Evolutionary conservation across 1,140 invertebrate species (phyloP).

Genomic region (Cardiocondyla obscurior): DNA sequence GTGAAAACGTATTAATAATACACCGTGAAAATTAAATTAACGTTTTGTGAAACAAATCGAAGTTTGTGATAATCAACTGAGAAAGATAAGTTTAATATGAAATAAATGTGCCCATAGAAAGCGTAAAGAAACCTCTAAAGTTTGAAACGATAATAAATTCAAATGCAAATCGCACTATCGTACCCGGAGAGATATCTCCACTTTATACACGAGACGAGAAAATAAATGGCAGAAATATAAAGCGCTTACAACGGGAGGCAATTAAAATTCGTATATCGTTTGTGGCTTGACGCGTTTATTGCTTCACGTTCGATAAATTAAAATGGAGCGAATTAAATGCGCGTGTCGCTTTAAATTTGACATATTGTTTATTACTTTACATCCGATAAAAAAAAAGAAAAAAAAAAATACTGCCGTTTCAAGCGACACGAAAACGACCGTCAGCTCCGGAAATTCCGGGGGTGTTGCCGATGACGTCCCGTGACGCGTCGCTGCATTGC

Average conservation of each 20-base stretch:
- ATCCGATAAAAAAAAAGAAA: not conserved
- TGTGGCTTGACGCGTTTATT: not conserved
- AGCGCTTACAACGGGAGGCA: not conserved
- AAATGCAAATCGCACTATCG: not conserved
- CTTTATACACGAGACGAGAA: not conserved
- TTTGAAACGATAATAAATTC: not conserved
- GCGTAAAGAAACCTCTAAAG: not conserved
- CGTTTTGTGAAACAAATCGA: not conserved
- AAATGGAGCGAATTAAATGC: not conserved
- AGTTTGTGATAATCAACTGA: not conserved
- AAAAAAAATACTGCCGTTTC: not conserved
- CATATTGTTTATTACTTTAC: conserved; percentile 4
- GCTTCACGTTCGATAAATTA: not conserved
- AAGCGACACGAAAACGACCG: not conserved
- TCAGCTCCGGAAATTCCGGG: conserved; percentile 24
- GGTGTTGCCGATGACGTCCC: not conserved
- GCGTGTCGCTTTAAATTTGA: no score
- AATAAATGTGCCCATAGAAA: not conserved
- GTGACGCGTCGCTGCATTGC: conserved; percentile 13
- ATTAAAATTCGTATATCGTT: not conserved
- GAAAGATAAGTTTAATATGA: not conserved
- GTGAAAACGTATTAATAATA: not conserved
- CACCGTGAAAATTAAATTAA: not conserved
- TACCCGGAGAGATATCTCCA: not conserved
- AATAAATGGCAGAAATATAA: not conserved